Base-by-base conservation (phyloP, 2,888 invertebrate species). In the Drosophila algonquin region DNA sequence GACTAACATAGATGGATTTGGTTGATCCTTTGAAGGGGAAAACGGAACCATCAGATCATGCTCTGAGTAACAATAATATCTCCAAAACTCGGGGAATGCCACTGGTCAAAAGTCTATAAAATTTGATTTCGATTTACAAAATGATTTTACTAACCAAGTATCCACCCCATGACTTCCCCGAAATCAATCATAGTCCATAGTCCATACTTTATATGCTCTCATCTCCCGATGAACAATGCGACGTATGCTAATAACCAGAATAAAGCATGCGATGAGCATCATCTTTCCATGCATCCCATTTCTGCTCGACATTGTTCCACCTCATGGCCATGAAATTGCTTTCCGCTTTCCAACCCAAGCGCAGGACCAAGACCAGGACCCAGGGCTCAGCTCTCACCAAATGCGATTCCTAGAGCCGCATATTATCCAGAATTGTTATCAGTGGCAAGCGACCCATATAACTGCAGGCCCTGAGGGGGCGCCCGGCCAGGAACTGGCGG, bases 241-340 rank as follows among this genome's bases (percentile, higher is more conserved):
- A 73, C 73, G 68, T 52, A 69, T 68, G 59, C 61, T 52, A 71
- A 60, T 65, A 75, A 70, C 63, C 58, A 53, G 56, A 67, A 48
- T 62, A 52, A 72, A 70, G 69, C 71, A 53, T 21, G 32, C 52
- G n/a, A 30, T n/a, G 54, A 65, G 51, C 58, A 58, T 69, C 30
- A 62, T 60, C 4, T 47, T n/a, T 18, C 54, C 58, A 45, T 48
- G 40, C 27, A 16, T 32, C 32, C 54, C 47, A 21, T 40, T n/a
- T 46, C 62, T 46, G 50, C 65, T 57, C 48, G 63, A 60, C 53
- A 73, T 74, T 64, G 80, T 86, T 83, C 75, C 88, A 81, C 87
- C 81, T 64, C 78, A 85, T 79, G 77, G 70, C 86, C 88, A 89
- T 85, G 89, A 90, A 90, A 90, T 89, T 90, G 80, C 83, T 84